Conservation (phyloP, 2,888 invertebrate genomes). For the Parasteatoda lunata region DNA sequence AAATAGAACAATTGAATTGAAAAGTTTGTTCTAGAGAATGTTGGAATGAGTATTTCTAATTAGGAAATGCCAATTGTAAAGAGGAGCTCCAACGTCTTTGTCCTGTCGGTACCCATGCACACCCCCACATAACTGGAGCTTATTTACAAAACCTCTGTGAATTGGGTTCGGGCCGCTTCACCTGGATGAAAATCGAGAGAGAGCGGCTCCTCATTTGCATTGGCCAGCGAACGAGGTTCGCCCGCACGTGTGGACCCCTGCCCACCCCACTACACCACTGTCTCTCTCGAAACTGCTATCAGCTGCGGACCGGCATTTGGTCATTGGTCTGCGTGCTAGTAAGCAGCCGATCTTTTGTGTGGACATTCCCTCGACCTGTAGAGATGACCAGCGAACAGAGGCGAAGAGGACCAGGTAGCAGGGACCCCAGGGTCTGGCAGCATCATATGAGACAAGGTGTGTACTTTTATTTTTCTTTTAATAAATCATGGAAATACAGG, state of each 20-base stretch:
- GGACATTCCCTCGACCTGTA: conserved; percentile 33
- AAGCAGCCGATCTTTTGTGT: conserved; percentile 52
- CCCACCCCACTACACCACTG: conserved; percentile 21
- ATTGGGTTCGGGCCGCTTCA: conserved; percentile 17
- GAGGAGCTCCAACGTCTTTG: conserved; percentile 6
- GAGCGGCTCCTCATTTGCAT: conserved; percentile 25
- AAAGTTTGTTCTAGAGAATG: neutral
- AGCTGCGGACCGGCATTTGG: conserved; percentile 61
- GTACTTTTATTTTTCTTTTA: neutral
- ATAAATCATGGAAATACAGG: neutral
- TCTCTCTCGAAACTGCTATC: conserved; percentile 27
- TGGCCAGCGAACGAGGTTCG: conserved; percentile 24
- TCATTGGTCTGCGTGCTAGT: conserved; percentile 62
- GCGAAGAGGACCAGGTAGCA: conserved; percentile 45
- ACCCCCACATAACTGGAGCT: conserved; percentile 22
- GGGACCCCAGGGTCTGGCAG: conserved; percentile 65
- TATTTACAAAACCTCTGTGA: conserved; percentile 47
- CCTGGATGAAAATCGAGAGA: conserved; percentile 42
- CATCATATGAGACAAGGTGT: conserved; percentile 65
- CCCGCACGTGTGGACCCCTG: neutral
- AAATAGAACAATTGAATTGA: neutral
- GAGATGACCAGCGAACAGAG: conserved; percentile 61
- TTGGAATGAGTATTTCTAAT: conserved; percentile 13
- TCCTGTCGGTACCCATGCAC: neutral
- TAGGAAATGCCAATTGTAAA: conserved; percentile 26